Base-by-base conservation (phyloP, 2,113 vertebrate species). In the Pelusios castaneus region DNA sequence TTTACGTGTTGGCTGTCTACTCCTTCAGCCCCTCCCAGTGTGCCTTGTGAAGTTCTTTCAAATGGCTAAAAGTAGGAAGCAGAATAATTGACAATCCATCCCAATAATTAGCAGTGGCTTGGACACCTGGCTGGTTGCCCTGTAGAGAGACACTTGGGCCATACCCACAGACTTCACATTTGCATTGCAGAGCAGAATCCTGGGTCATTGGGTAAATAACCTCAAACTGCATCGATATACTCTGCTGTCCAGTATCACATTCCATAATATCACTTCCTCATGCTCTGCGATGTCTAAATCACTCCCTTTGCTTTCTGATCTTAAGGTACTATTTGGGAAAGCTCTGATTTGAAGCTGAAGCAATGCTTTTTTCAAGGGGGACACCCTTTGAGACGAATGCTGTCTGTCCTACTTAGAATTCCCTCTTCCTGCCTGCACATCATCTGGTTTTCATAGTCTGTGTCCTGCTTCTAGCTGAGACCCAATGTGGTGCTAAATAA, bases 401-500 rank as follows among this genome's bases (percentile, higher is more conserved):
- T 19, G 21, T 91, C 87, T 78, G 41, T 89, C 63, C 60, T 79
- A 21, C 77, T 91, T 47, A 10, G 82, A 17, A 6, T 78, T 82
- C 38, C 31, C 4, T 4, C 80, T 34, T 93, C 52, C 80, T 91
- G 76, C 89, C 13, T 47, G 92, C 27, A 67, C 63, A 80, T 73
- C 94, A 76, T 94, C 83, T 91, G 51, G 77, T 86, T 92, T 76
- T 73, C 86, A 12, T 45, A 79, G 85, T 31, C 56, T 54, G 81
- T n/a, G 55, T 83, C 85, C 73, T 88, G 75, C 55, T 91, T 76
- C 91, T 87, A 94, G 94, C 91, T 91, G 93, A 94, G 95, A 84
- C 51, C 85, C 87, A 92, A 80, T 38, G 88, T 56, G 77, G 25
- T 88, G 21, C 31, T 87, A 88, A 12, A 63, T 73, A 14, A 11